Evolutionary conservation across 2,888 invertebrate genomes (phyloP).

Genomic region (Chloromyia formosa): DNA sequence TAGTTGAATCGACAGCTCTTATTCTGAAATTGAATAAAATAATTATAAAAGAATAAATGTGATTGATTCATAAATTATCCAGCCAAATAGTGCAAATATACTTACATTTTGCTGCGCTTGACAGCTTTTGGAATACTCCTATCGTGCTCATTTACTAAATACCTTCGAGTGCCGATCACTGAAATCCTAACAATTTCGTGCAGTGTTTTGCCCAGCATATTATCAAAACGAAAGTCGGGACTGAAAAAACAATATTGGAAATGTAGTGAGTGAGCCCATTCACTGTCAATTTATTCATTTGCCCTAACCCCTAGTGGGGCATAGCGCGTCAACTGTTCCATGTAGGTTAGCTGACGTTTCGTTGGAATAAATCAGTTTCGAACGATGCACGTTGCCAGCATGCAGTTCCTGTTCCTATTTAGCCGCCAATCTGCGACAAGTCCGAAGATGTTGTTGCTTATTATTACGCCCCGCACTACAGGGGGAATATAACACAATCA

Average conservation of each 20-base stretch:
- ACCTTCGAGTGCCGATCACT: slow-evolving; percentile 72
- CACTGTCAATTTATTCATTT: no score
- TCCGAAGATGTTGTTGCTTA: no score
- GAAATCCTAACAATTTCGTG: slow-evolving; percentile 17
- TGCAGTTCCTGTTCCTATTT: no score
- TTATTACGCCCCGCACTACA: no score
- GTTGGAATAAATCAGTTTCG: no score
- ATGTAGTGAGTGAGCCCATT: no score
- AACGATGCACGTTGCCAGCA: no score
- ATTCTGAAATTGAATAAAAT: slow-evolving; percentile 29
- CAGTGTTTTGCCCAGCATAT: neutral
- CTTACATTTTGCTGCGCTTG: slow-evolving; percentile 77
- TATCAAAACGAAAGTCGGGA: slow-evolving; percentile 27
- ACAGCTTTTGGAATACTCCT: slow-evolving; percentile 77
- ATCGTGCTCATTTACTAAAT: slow-evolving; percentile 78
- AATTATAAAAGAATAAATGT: neutral
- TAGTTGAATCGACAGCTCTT: slow-evolving; percentile 11
- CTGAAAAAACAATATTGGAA: slow-evolving; percentile 23
- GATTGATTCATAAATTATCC: neutral
- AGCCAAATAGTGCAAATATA: slow-evolving; percentile 44
- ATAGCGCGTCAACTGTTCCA: no score
- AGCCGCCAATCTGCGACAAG: no score
- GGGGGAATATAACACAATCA: no score
- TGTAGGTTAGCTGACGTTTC: no score
- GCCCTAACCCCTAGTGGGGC: no score